These are phyloP conservation scores for Drosophila helvetica DNA, from an alignment of 2,888 invertebrate genomes.

Conservation along the genomic window DNA sequence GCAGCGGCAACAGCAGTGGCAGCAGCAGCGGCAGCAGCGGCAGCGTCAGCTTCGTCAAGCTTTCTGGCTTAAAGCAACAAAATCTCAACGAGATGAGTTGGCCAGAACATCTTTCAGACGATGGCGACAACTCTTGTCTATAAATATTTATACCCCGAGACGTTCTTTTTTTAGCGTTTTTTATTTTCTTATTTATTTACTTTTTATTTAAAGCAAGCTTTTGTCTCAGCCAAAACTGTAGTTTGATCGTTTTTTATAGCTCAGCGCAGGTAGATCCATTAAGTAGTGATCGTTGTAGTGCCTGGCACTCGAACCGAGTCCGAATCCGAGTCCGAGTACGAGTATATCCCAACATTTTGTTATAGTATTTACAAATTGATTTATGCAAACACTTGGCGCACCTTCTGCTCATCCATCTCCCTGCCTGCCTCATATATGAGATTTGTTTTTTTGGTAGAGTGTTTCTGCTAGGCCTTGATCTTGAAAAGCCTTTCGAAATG, in stretches of 20 bases:
- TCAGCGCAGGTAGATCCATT: conserved; percentile 30
- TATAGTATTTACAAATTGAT: conserved; percentile 60
- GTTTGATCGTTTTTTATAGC: conserved; percentile 46
- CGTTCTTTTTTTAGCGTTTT: conserved; percentile 26
- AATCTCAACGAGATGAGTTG: conserved; percentile 42
- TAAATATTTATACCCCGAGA: conserved; percentile 64
- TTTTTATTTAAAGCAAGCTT: conserved; percentile 60
- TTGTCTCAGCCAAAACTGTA: conserved; percentile 45
- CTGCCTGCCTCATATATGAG: conserved; percentile 66
- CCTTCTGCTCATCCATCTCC: conserved; percentile 67
- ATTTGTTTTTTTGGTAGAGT: conserved; percentile 61
- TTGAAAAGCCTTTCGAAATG: conserved; percentile 77
- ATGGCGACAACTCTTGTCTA: conserved; percentile 61
- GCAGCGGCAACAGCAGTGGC: conserved; percentile 7
- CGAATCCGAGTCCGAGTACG: conserved; percentile 19
- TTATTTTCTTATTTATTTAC: conserved; percentile 57
- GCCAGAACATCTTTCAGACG: conserved; percentile 62
- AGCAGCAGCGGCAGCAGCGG: background rate
- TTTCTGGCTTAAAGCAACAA: conserved; percentile 12
- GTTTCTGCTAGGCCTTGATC: conserved; percentile 66
- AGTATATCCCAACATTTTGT: conserved; percentile 31
- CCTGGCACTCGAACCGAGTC: conserved; percentile 60
- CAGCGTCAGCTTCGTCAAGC: conserved; percentile 20
- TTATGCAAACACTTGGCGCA: conserved; percentile 71
- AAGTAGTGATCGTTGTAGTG: conserved; percentile 55